Percentiles rank a stretch among this genome's conserved stretches.
These are phyloP conservation scores for Microvelia longipes DNA, from an alignment of 1,140 invertebrate species.

Conservation along the genomic window DNA sequence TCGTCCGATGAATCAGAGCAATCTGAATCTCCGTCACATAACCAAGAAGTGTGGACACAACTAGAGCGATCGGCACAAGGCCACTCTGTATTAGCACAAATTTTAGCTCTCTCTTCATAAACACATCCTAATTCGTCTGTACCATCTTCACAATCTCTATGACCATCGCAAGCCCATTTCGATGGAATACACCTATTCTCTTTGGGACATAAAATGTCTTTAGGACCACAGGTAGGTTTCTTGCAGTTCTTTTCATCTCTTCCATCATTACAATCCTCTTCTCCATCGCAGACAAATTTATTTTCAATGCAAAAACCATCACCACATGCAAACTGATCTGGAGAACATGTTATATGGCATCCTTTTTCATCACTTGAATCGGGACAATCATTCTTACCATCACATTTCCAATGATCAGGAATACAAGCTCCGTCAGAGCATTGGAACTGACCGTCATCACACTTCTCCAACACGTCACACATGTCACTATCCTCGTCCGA, in stretches of 20 bases:
- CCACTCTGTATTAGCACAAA: constrained; percentile 24
- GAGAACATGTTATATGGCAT: constrained; percentile 34
- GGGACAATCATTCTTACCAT: constrained; percentile 45
- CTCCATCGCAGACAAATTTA: constrained; percentile 36
- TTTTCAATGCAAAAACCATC: constrained; percentile 35
- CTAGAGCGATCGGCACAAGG: constrained; percentile 18
- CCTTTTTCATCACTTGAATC: constrained; percentile 53
- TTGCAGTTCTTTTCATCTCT: constrained; percentile 36
- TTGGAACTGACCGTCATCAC: constrained; percentile 1
- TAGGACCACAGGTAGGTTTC: constrained; percentile 32
- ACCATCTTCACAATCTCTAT: constrained; percentile 47
- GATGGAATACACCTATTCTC: constrained; percentile 40
- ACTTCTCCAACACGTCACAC: background rate
- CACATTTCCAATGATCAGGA: constrained; percentile 33
- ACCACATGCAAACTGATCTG: constrained; percentile 34
- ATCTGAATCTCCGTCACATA: constrained; percentile 51
- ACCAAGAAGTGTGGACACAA: constrained; percentile 17
- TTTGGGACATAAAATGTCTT: constrained; percentile 31
- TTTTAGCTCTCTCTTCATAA: background rate
- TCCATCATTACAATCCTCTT: constrained; percentile 41
- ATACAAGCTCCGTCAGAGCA: constrained; percentile 14
- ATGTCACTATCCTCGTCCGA: background rate
- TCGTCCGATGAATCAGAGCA: constrained; percentile 31
- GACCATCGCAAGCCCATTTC: constrained; percentile 25
- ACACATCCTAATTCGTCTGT: constrained; percentile 36